A percentile compares a stretch with the other conserved stretches of the same genome.
These are phyloP conservation scores for Mastigias papua DNA, from an alignment of 30 jellyfish, hydroid and myxozoan species.

Conservation along the genomic window DNA sequence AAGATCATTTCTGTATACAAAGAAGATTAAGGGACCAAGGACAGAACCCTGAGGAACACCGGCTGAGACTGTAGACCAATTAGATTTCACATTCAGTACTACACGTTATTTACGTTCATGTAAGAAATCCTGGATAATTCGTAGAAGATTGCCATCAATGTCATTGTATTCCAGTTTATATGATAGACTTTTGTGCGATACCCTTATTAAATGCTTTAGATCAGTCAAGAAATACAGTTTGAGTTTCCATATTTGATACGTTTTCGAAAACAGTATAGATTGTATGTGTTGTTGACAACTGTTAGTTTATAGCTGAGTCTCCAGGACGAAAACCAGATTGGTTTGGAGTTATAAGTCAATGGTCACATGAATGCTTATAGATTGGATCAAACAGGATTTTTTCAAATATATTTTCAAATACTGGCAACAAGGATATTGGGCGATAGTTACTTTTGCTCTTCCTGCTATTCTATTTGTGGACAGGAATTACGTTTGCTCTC, in stretches of 20 bases:
- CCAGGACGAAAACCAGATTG: not conserved
- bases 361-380: not conserved
- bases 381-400: not conserved
- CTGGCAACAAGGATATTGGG: not conserved
- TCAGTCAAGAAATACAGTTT: not conserved
- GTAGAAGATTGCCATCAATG: not conserved
- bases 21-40: not conserved
- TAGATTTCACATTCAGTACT: not conserved
- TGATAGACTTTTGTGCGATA: not conserved
- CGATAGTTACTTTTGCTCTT: not conserved
- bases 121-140: not conserved
- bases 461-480: not conserved
- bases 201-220: not conserved
- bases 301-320: not conserved
- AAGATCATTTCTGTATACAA: not conserved
- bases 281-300: not conserved
- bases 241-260: not conserved
- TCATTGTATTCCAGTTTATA: not conserved
- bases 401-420: not conserved
- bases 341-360: not conserved
- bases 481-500: not conserved
- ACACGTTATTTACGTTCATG: not conserved
- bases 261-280: not conserved
- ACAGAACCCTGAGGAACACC: not conserved
- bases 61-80: not conserved